Percentiles rank a stretch among this genome's conserved stretches.
Conservation (phyloP, 2,113 vertebrate species). For the Campylomormyrus numenius region DNA sequence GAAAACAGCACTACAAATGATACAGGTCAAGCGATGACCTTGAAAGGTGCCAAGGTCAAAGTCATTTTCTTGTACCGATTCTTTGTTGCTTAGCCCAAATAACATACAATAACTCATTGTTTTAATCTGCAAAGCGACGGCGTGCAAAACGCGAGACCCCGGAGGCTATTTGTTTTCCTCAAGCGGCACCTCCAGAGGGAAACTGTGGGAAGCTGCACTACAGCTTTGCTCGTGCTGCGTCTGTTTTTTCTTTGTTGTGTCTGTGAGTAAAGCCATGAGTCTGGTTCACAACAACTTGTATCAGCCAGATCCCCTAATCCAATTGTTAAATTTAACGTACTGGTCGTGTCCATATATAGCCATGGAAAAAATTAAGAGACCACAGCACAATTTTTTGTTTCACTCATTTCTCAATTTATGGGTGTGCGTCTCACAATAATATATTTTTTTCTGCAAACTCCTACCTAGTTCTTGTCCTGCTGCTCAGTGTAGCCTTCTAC, state of each 20-base stretch:
- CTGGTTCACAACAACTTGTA: conserved; percentile 15
- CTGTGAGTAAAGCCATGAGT: conserved; percentile 40
- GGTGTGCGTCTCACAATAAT: too few relatives aligned
- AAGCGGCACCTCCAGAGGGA: conserved; percentile 49
- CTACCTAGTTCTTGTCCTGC: too few relatives aligned
- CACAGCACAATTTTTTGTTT: too few relatives aligned
- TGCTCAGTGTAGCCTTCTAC: too few relatives aligned
- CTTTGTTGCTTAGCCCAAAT: conserved; percentile 30
- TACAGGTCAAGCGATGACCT: neutral
- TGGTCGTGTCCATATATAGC: neutral
- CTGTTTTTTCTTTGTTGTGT: conserved; percentile 58
- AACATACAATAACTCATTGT: conserved; percentile 60
- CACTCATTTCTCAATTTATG: too few relatives aligned
- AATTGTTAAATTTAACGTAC: neutral
- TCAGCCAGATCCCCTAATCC: neutral
- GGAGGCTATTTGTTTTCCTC: conserved; percentile 54
- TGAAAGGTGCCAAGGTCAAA: neutral
- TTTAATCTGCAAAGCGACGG: conserved; percentile 54
- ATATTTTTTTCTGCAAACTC: too few relatives aligned
- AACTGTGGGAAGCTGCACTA: conserved; percentile 40
- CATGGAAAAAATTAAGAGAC: too few relatives aligned
- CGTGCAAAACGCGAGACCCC: conserved; percentile 44
- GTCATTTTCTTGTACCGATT: neutral
- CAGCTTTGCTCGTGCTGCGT: conserved; percentile 54
- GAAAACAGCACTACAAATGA: neutral